Percentiles rank a stretch among this genome's conserved stretches.
Evolutionary conservation across 1,140 invertebrate species (phyloP).

Genomic region (Galendromus occidentalis): DNA sequence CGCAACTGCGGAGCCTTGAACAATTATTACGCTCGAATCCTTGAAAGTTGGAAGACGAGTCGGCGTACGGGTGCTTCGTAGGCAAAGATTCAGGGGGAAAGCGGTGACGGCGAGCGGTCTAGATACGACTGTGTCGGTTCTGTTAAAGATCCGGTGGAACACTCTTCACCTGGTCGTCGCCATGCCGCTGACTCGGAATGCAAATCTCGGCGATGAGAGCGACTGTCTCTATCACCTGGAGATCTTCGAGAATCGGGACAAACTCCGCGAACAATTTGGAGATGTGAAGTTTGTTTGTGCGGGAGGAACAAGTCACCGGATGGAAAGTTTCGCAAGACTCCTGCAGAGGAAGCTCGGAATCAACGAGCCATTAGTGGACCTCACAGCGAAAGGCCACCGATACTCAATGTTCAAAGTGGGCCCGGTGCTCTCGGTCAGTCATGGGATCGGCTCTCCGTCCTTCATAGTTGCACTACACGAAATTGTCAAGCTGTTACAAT

Average conservation of each 20-base stretch:
- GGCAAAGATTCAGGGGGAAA: no score
- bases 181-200: background rate
- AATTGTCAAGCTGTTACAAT: constrained; percentile 77
- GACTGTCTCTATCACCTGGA: background rate
- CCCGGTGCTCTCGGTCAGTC: constrained; percentile 67
- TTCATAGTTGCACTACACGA: constrained; percentile 77
- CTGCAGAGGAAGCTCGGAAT: background rate
- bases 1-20: no score
- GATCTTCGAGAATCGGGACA: background rate
- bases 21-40: no score
- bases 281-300: background rate
- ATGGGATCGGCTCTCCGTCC: constrained; percentile 84
- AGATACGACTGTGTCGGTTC: no score
- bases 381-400: constrained; percentile 36
- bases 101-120: no score
- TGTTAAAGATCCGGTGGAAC: no score
- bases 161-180: no score
- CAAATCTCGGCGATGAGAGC: background rate
- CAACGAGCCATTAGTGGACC: background rate
- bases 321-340: background rate
- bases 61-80: no score
- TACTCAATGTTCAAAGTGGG: constrained; percentile 96
- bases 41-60: no score
- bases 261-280: background rate
- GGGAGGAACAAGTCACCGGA: background rate